Conservation (phyloP, 2,797 vertebrate genomes). For the Chiloscyllium punctatum region DNA sequence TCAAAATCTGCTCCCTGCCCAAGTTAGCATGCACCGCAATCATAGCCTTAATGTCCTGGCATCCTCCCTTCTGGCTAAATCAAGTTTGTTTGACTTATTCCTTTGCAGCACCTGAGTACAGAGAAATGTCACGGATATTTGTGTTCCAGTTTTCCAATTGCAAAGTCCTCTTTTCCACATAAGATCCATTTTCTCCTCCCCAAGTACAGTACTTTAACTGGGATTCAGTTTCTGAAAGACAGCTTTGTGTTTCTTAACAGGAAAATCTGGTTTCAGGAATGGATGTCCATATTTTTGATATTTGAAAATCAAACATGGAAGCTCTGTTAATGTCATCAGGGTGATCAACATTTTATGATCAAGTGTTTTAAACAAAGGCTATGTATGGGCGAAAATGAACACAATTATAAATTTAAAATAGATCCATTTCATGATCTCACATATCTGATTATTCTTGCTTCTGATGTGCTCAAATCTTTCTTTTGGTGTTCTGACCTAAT, state of each 20-base stretch:
- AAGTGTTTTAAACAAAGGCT: neutral
- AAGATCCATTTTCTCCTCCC: neutral
- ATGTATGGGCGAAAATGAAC: neutral
- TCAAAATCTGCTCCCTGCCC: no score
- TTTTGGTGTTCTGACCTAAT: neutral
- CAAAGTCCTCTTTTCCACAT: neutral
- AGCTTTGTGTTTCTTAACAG: neutral
- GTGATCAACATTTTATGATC: neutral
- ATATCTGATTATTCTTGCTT: neutral
- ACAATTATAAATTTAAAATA: neutral
- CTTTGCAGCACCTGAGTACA: neutral
- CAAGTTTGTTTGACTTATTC: neutral
- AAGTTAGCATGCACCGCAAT: neutral
- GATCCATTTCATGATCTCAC: neutral
- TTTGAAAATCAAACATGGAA: neutral
- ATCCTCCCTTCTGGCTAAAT: neutral
- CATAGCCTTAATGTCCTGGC: neutral
- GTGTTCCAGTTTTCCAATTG: neutral
- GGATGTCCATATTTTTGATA: neutral
- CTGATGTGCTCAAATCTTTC: neutral
- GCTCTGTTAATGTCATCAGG: neutral
- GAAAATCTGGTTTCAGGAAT: neutral
- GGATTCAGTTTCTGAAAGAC: neutral
- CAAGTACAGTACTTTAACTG: neutral
- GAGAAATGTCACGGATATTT: neutral